Conservation (phyloP, 2,888 invertebrate genomes). For the Margaritifera margaritifera region DNA sequence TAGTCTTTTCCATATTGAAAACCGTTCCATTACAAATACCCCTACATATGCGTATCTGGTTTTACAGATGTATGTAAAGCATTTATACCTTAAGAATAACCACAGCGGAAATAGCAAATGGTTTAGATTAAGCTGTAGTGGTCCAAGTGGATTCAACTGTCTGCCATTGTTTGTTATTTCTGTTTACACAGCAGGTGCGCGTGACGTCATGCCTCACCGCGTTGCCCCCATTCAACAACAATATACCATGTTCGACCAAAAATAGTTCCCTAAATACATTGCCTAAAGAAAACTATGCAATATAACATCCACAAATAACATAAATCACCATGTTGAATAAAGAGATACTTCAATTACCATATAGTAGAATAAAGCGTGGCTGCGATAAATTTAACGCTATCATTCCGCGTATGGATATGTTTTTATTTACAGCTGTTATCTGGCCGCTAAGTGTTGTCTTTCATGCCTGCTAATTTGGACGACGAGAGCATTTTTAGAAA, state of each 20-base stretch:
- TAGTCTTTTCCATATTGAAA: no score
- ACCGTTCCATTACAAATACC: no score
- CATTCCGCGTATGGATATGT: constrained; percentile 61
- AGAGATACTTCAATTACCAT: no score
- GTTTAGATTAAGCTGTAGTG: no score
- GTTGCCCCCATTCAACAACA: constrained; percentile 39
- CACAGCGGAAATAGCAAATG: no score
- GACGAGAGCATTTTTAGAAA: constrained; percentile 17
- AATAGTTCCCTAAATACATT: constrained; percentile 13
- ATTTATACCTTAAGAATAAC: no score
- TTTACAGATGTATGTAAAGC: no score
- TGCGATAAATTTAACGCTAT: constrained; percentile 3
- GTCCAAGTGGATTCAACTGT: constrained; percentile 5
- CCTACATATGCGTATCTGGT: no score
- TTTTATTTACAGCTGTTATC: constrained; percentile 68
- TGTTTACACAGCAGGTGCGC: constrained; percentile 68
- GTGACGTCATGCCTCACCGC: constrained; percentile 57
- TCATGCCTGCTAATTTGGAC: constrained; percentile 42
- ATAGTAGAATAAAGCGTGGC: no score
- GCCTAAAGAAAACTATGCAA: not conserved
- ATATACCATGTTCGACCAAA: constrained; percentile 29
- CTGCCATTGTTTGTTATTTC: constrained; percentile 53
- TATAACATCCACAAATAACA: no score
- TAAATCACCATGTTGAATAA: no score
- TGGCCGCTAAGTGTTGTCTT: constrained; percentile 63